Evolutionary conservation across 1,140 invertebrate species (phyloP), one percentile per base, ranked within the genome.

Genomic region (Harlomillsia oculata): DNA sequence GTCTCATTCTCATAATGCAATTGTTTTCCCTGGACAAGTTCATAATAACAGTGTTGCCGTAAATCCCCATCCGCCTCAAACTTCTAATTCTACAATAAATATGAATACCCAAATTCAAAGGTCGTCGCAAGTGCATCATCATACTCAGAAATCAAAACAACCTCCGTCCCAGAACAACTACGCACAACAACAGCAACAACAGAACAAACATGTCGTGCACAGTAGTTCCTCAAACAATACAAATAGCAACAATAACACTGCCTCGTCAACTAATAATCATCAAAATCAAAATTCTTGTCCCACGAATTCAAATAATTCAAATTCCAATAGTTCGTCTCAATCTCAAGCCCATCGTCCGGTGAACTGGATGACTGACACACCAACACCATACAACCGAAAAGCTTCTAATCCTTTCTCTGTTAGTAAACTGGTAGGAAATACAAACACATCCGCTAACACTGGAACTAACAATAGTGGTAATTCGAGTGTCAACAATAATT

Each of bases 321-420:
- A 41, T n/a, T 23, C n/a, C 8, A 18, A 5, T 34, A 25, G 41
- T n/a, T n/a, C n/a, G n/a, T n/a, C n/a, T n/a, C 25, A 43, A 25
- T 52, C 32, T 28, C 36, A 59, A 50, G 8, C 5, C 23, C 3
- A 53, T 25, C 13, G 37, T 16, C 50, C 60, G 14, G 60, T 62
- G 1, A 62, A 62, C 37, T 62, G 60, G 60, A 62, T 62, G 60
- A 62, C 60, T 5, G 60, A 62, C 29, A 36, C 55, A 32, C 40
- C 44, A n/a, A 37, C n/a, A n/a, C n/a, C n/a, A n/a, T n/a, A n/a
- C n/a, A n/a, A 55, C 37, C 41, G 32, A 29, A 51, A 53, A 49
- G 21, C 21, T 16, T 6, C 29, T 51, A 63, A 63, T 60, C 48
- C 62, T 44, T 63, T 63, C 28, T 63, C 62, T 8, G 62, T 63